Conservation (phyloP, 2,888 invertebrate species). For the Diadromus collaris region DNA sequence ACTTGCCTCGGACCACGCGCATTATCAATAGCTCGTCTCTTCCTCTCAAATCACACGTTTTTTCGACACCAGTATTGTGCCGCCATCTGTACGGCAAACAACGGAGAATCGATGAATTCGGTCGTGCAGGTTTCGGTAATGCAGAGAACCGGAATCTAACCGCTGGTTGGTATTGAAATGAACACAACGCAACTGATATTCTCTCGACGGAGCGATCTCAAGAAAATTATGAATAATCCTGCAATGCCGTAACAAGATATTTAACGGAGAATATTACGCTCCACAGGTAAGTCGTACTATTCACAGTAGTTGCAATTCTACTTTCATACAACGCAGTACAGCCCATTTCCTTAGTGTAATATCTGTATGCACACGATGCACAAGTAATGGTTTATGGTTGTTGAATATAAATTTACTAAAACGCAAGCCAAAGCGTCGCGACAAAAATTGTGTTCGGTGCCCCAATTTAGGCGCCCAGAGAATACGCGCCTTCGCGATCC, state of each 20-base stretch:
- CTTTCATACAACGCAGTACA: background rate
- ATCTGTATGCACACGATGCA: background rate
- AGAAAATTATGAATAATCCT: background rate
- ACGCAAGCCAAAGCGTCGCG: background rate
- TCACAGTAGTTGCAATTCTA: background rate
- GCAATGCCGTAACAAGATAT: background rate
- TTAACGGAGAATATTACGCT: background rate
- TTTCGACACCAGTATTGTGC: background rate
- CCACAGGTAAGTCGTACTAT: background rate
- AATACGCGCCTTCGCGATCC: background rate
- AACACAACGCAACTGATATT: background rate
- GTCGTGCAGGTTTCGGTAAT: background rate
- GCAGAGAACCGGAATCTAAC: background rate
- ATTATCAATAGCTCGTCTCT: too few relatives aligned
- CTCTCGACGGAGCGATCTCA: background rate
- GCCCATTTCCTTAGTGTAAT: background rate
- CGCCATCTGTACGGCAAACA: conserved; percentile 1
- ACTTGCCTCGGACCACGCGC: too few relatives aligned
- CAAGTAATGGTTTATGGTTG: background rate
- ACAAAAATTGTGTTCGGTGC: background rate
- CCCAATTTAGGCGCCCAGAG: background rate
- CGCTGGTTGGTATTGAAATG: background rate
- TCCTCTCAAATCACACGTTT: background rate
- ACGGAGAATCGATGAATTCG: background rate
- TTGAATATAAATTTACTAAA: background rate